Conservation (phyloP, 2,113 vertebrate species). For the Osmerus mordax region DNA sequence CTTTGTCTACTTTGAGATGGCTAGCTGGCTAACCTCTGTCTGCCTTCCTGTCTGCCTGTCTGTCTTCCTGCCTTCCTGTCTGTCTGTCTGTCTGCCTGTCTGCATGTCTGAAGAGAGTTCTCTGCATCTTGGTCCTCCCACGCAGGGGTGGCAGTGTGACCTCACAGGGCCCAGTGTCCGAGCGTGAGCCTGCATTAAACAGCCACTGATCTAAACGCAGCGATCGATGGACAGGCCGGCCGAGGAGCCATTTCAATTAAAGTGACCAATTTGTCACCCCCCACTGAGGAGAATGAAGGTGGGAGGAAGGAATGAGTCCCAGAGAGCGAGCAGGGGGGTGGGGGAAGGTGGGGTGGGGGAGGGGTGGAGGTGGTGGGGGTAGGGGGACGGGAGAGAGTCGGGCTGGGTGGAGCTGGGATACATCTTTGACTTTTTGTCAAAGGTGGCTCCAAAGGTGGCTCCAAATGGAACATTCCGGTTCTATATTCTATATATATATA, state of each 20-base stretch:
- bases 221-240: slow-evolving; percentile 55
- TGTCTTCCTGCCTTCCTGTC: background rate
- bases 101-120: background rate
- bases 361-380: no score
- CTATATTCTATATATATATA: no score
- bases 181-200: slow-evolving; percentile 70
- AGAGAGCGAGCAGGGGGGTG: background rate
- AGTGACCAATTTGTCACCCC: slow-evolving; percentile 61
- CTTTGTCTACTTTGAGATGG: background rate
- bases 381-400: no score
- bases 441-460: no score
- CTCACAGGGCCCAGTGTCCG: slow-evolving; percentile 38
- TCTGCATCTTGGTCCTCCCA: slow-evolving; percentile 18
- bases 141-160: slow-evolving; percentile 2
- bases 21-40: slow-evolving; percentile 9
- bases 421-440: no score
- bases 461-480: no score
- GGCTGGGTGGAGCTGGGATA: background rate
- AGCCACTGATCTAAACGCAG: slow-evolving; percentile 59
- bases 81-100: background rate
- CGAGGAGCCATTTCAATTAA: slow-evolving; percentile 58
- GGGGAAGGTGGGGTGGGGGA: background rate
- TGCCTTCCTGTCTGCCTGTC: background rate
- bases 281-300: slow-evolving; percentile 20
- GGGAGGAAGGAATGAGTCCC: no score